phyloP scores from a whole-genome alignment of 2,888 invertebrate genomes.

The Oscheius myriophilus region DNA sequence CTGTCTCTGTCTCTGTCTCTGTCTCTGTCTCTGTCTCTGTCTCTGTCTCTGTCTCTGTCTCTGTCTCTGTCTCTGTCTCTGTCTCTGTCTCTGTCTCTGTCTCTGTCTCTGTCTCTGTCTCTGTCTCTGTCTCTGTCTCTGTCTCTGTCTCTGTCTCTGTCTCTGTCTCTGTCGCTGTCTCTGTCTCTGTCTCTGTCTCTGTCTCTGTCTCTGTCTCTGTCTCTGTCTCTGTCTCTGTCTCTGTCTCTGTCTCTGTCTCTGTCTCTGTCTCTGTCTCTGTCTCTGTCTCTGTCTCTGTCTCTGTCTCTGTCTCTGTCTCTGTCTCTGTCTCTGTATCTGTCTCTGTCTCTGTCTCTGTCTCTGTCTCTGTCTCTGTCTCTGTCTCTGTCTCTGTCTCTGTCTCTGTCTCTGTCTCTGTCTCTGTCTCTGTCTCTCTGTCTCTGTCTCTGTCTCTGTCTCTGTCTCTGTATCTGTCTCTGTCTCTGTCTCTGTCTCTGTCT shows the following conservation, averaged over 20 bases:
- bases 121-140: not conserved
- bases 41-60: not conserved
- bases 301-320: not conserved
- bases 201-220: not conserved
- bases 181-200: not conserved
- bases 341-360: not conserved
- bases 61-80: not conserved
- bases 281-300: not conserved
- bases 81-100: not conserved
- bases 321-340: not conserved
- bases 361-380: not conserved
- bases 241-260: not conserved
- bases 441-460: not conserved
- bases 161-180: not conserved
- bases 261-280: not conserved
- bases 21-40: not conserved
- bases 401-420: not conserved
- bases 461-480: not conserved
- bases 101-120: not conserved
- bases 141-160: not conserved
- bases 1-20: not conserved
- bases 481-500: not conserved
- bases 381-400: not conserved
- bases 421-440: not conserved
- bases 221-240: not conserved